Conservation (phyloP, 2,888 invertebrate genomes). For the Ormyrus nitidulus region DNA sequence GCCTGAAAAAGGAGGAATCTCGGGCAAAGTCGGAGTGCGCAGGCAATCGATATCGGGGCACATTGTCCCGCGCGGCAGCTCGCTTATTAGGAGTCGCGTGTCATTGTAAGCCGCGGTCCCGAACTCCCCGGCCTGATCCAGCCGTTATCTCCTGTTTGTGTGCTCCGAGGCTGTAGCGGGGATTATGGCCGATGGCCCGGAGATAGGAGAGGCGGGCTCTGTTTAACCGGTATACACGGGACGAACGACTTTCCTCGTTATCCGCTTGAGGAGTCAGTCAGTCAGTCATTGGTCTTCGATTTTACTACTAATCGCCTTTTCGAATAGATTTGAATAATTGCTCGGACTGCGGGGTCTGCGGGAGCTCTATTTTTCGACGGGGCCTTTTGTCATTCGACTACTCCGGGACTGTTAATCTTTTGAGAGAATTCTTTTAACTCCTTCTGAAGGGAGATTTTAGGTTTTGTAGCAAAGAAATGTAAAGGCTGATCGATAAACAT, state of each 20-base stretch:
- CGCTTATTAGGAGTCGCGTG: conserved; percentile 19
- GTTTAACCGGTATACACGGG: neutral
- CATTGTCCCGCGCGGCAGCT: neutral
- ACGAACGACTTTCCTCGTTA: conserved; percentile 11
- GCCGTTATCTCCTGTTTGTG: conserved; percentile 10
- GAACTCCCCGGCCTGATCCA: neutral
- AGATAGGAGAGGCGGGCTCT: conserved; percentile 18
- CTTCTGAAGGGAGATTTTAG: no score
- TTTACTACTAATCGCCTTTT: conserved; percentile 27
- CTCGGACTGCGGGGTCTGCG: neutral
- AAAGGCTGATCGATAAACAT: no score
- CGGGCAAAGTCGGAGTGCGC: no score
- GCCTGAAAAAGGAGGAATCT: no score
- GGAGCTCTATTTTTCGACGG: no score
- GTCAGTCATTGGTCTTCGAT: conserved; percentile 13
- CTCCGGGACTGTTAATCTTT: no score
- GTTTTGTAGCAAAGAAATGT: no score
- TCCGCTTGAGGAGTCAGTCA: neutral
- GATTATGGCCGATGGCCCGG: conserved; percentile 21
- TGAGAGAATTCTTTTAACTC: no score
- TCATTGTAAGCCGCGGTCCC: neutral
- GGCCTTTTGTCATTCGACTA: no score
- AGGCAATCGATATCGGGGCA: no score
- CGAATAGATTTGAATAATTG: neutral
- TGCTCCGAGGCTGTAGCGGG: conserved; percentile 4